Conservation (phyloP, 2,888 invertebrate genomes). For the Idaea biselata region DNA sequence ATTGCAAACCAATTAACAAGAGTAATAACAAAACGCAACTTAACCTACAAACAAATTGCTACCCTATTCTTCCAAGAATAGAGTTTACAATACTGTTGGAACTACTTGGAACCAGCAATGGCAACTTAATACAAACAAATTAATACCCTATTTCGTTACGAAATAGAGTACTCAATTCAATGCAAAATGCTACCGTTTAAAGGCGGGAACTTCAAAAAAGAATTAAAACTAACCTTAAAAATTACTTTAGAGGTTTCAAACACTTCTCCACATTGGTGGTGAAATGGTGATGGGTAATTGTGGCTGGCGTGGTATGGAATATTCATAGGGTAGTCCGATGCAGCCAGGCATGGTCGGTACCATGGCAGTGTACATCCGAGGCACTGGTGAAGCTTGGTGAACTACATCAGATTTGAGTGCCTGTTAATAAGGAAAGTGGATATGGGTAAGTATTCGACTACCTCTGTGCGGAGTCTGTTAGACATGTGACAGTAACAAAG, state of each 20-base stretch:
- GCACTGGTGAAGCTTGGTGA: slow-evolving; percentile 42
- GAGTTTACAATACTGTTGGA: slow-evolving; percentile 24
- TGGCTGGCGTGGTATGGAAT: slow-evolving; percentile 43
- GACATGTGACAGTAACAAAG: too few species aligned
- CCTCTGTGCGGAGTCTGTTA: too few species aligned
- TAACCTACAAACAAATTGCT: slow-evolving; percentile 15
- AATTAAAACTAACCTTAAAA: slow-evolving; percentile 11
- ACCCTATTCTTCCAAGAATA: slow-evolving; percentile 30
- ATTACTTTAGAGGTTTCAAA: slow-evolving; percentile 28
- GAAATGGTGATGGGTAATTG: slow-evolving; percentile 42
- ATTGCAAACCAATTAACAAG: slow-evolving; percentile 22
- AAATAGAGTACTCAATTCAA: not conserved
- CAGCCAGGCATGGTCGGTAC: slow-evolving; percentile 44
- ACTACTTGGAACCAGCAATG: too few species aligned
- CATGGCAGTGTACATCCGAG: slow-evolving; percentile 41
- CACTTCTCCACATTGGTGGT: slow-evolving; percentile 48
- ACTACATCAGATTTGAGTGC: slow-evolving; percentile 46
- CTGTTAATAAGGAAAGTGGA: slow-evolving; percentile 41
- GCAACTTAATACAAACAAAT: not conserved
- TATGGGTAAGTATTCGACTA: not conserved
- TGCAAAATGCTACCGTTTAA: not conserved
- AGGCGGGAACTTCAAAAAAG: slow-evolving; percentile 11
- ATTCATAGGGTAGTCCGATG: slow-evolving; percentile 49
- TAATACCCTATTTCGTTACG: not conserved
- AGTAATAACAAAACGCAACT: slow-evolving; percentile 17